Evolutionary conservation across 2,113 vertebrate species (phyloP).

Genomic region (Varanus komodoensis): DNA sequence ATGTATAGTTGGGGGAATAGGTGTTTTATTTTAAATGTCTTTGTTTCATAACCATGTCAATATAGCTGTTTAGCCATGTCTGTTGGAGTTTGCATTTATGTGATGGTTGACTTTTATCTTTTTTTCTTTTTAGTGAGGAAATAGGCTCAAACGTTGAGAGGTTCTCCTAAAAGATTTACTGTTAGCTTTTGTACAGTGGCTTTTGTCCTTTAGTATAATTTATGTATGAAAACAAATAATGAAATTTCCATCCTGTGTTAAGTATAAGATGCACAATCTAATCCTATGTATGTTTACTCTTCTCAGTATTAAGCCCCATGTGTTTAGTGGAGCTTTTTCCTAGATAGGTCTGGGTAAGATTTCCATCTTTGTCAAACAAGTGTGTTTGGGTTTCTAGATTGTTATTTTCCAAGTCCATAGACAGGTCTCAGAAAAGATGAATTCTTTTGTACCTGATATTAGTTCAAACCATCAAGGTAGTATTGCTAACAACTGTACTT

Average conservation of each 20-base stretch:
- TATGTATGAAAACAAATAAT: neutral
- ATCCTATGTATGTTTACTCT: neutral
- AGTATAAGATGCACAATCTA: neutral
- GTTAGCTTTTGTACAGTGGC: neutral
- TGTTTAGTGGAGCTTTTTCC: neutral
- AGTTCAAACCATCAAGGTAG: neutral
- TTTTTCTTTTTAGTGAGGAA: neutral
- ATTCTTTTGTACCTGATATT: neutral
- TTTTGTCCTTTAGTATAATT: neutral
- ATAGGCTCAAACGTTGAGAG: neutral
- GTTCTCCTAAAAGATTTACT: neutral
- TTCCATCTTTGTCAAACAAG: neutral
- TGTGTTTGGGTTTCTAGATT: neutral
- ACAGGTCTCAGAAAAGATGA: neutral
- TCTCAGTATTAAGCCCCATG: neutral
- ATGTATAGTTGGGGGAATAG: neutral
- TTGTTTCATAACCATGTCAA: neutral
- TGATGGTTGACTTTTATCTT: neutral
- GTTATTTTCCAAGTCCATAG: neutral
- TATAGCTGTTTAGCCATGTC: neutral
- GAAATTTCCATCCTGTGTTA: neutral
- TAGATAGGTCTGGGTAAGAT: neutral
- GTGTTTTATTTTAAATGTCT: neutral
- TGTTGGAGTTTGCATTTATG: neutral
- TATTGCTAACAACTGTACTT: neutral